A percentile compares a stretch with the other conserved stretches of the same genome.
These are phyloP conservation scores for Catajapyx aquilonaris DNA, from an alignment of 1,140 invertebrate species.

Conservation along the genomic window DNA sequence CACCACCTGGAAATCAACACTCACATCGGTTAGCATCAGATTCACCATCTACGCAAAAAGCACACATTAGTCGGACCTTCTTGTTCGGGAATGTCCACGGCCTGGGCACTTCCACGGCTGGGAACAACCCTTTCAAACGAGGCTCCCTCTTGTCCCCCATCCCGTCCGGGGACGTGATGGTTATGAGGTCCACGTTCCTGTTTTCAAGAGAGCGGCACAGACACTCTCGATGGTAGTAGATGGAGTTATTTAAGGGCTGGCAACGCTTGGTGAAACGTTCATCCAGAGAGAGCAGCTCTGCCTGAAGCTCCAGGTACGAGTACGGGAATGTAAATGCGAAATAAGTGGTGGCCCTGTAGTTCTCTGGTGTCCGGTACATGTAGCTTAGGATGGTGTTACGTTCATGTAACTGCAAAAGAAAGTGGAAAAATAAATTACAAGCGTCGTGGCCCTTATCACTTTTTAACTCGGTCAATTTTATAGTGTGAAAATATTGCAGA, in stretches of 20 bases:
- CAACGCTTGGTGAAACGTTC: slow-evolving; percentile 21
- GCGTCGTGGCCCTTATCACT: too few species aligned
- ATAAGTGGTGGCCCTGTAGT: slow-evolving; percentile 48
- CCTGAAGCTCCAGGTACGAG: slow-evolving; percentile 61
- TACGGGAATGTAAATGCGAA: slow-evolving; percentile 86
- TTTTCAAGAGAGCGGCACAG: slow-evolving; percentile 63
- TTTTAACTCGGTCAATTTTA: too few species aligned
- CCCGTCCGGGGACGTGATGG: slow-evolving; percentile 63
- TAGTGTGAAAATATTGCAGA: too few species aligned
- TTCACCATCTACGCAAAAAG: background rate
- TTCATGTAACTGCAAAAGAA: slow-evolving; percentile 34
- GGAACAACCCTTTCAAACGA: slow-evolving; percentile 53
- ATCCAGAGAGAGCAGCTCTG: slow-evolving; percentile 39
- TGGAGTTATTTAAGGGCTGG: slow-evolving; percentile 26
- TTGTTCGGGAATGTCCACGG: slow-evolving; percentile 51
- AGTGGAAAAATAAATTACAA: too few species aligned
- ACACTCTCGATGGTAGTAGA: slow-evolving; percentile 72
- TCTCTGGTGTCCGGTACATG: slow-evolving; percentile 48
- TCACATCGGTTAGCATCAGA: background rate
- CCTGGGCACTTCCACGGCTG: slow-evolving; percentile 35
- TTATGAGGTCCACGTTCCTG: slow-evolving; percentile 63
- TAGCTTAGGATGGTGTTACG: slow-evolving; percentile 60
- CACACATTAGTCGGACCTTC: slow-evolving; percentile 28
- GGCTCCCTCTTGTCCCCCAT: slow-evolving; percentile 46
- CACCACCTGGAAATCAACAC: slow-evolving; percentile 32